Evolutionary conservation across 2,797 vertebrate species (phyloP), one percentile per base, ranked within the genome.

Genomic region (Brachyalestes nurse): DNA sequence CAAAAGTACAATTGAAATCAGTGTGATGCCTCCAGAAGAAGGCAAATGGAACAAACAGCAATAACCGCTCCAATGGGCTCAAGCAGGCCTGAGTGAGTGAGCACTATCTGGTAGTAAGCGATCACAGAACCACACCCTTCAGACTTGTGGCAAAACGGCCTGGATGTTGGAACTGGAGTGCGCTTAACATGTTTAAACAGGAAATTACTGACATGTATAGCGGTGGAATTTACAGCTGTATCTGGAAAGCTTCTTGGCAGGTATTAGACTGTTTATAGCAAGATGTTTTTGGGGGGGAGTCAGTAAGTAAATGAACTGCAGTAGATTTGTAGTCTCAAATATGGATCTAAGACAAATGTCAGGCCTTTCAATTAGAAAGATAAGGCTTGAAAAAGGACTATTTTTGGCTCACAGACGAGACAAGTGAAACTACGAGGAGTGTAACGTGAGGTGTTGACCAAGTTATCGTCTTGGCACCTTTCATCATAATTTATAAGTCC

Each of bases 1-100:
- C 84, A 84, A 89, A 85, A 5, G 58, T 83, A 80, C 83, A 45
- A 65, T 64, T 86, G 77, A 88, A 82, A 74, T 75, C 65, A 38
- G 40, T 40, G 7, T 13, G n/a, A 55, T 74, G 77, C 53, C 73
- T 82, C 85, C 85, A 81, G 81, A 88, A 71, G 78, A 75, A 61
- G 80, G 87, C 80, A 83, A 86, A 71, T 82, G 81, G 85, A 86
- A 72, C 57, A 84, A 83, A 78, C 53, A 23, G 17, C 1, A 34
- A 12, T 73, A 49, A 82, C 76, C 16, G 38, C 67, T 34, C 61
- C 49, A 40, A 57, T 28, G 5, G n/a, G 65, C 25, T 73, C 25
- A 76, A 42, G 74, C 16, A 42, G 12, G 69, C 25, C 34, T 70
- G 25, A 72, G 38, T 47, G 60, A 69, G 25, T 5, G 23, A 65